Percentiles rank a stretch among this genome's conserved stretches.
Conservation (phyloP, 2,888 invertebrate species). For the Herminia tarsipennalis region DNA sequence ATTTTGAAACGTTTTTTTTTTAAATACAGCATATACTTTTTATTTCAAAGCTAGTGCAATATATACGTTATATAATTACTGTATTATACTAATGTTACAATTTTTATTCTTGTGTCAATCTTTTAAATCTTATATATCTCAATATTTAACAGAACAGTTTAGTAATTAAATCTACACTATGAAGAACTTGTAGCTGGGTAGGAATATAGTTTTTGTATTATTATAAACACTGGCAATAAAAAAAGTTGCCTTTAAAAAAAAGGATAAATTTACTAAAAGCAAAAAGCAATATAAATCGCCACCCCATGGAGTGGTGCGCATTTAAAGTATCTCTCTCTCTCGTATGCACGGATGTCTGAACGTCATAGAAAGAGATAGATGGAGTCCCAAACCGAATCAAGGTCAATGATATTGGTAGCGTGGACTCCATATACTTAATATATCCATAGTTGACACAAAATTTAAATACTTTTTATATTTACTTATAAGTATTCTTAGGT, state of each 20-base stretch:
- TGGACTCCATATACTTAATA: no score
- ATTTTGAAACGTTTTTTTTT: neutral
- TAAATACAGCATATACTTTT: neutral
- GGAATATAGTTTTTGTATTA: conserved; percentile 17
- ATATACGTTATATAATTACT: neutral
- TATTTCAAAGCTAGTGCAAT: conserved; percentile 4
- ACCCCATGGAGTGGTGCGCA: no score
- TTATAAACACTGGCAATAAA: conserved; percentile 30
- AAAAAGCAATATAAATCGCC: no score
- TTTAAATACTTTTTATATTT: no score
- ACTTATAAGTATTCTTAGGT: no score
- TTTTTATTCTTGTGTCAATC: neutral
- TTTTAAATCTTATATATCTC: conserved; percentile 1
- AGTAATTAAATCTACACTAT: conserved; percentile 20
- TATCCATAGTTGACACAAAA: no score
- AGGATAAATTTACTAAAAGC: no score
- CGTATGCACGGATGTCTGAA: no score
- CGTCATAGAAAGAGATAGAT: no score
- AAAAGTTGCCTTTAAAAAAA: neutral
- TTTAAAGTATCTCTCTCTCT: no score
- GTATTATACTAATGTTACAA: neutral
- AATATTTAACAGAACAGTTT: conserved; percentile 15
- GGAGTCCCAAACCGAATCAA: no score
- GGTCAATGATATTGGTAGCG: no score
- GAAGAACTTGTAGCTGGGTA: conserved; percentile 32